Percentiles rank a stretch among this genome's conserved stretches.
Evolutionary conservation across 2,888 invertebrate species (phyloP).

Genomic region (Polydrusus tereticollis): DNA sequence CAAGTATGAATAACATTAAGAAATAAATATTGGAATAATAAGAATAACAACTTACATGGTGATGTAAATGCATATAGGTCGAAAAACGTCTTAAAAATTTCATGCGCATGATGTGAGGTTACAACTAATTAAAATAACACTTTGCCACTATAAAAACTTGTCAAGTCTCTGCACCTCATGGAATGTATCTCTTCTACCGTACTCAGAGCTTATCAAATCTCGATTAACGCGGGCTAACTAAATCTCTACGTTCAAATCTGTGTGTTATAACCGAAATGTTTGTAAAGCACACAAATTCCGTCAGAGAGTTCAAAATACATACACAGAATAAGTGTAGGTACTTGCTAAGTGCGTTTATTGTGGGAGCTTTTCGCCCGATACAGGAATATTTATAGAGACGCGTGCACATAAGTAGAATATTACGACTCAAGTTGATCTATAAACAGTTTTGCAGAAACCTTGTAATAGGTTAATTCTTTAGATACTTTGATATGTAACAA

Average conservation of each 20-base stretch:
- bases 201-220: background rate
- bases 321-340: background rate
- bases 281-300: background rate
- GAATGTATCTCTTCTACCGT: no score
- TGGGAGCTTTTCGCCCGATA: background rate
- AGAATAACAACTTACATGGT: conserved; percentile 24
- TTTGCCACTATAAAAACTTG: no score
- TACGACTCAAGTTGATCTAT: no score
- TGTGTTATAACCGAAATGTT: background rate
- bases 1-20: no score
- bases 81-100: conserved; percentile 49
- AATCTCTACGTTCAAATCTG: background rate
- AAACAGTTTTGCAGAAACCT: no score
- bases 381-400: background rate
- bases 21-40: no score
- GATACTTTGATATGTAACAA: no score
- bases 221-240: conserved; percentile 1
- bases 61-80: conserved; percentile 28
- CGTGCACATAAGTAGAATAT: background rate
- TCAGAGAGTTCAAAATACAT: conserved; percentile 13
- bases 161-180: no score
- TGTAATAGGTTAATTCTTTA: no score
- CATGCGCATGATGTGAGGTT: conserved; percentile 40
- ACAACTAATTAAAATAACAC: background rate
- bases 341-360: background rate